Conservation (phyloP, 1,140 invertebrate genomes). For the Drosophila kikkawai region DNA sequence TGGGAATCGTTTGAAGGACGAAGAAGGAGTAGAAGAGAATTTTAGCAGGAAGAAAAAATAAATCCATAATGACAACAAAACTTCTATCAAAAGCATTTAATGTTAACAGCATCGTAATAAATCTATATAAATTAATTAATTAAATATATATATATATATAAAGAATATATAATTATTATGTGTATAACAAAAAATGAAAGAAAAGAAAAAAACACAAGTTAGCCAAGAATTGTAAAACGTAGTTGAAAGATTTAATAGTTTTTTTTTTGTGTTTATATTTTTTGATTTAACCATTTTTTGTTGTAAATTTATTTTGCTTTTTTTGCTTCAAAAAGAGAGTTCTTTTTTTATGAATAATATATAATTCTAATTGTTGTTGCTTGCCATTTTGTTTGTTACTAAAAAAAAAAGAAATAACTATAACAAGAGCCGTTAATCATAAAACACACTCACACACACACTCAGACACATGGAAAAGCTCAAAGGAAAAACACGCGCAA, state of each 20-base stretch:
- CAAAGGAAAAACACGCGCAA: conserved; percentile 45
- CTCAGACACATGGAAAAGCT: conserved; percentile 36
- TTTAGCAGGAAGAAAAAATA: conserved; percentile 3
- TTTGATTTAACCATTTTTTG: neutral
- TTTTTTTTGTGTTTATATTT: conserved; percentile 17
- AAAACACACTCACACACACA: conserved; percentile 26
- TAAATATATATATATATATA: conserved; percentile 27
- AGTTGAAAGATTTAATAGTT: conserved; percentile 43
- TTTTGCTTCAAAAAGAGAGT: conserved; percentile 20
- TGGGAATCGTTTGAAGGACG: conserved; percentile 2
- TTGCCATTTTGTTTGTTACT: conserved; percentile 59
- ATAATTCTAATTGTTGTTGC: conserved; percentile 45
- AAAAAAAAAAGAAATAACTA: conserved; percentile 32
- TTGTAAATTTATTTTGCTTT: conserved; percentile 17
- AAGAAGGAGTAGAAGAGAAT: neutral
- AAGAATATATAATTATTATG: conserved; percentile 11
- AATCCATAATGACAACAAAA: conserved; percentile 46
- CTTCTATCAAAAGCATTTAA: conserved; percentile 70
- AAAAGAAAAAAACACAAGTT: conserved; percentile 29
- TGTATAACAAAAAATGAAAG: conserved; percentile 6
- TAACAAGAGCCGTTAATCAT: conserved; percentile 52
- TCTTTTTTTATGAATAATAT: conserved; percentile 30
- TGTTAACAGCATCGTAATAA: conserved; percentile 58
- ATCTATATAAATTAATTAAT: conserved; percentile 36
- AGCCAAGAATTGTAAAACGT: conserved; percentile 60